A percentile compares a stretch with the other conserved stretches of the same genome.
phyloP scores from a whole-genome alignment of 2,888 invertebrate species.

The Harmothoe impar region DNA sequence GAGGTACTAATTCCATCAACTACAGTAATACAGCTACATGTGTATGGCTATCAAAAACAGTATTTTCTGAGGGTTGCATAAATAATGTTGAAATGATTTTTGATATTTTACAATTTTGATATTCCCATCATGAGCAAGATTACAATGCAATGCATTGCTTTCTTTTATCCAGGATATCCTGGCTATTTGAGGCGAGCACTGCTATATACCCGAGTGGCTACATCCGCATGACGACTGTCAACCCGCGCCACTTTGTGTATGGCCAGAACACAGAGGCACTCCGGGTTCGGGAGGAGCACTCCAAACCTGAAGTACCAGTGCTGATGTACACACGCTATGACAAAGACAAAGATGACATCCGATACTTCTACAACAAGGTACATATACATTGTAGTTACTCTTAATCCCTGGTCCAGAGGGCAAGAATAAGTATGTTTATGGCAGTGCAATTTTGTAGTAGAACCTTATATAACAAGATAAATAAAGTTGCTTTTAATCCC shows the following conservation, averaged over 20 bases:
- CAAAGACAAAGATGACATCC: background rate
- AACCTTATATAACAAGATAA: too few relatives aligned
- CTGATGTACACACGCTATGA: constrained; percentile 16
- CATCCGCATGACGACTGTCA: background rate
- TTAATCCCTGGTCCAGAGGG: background rate
- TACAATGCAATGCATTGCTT: too few relatives aligned
- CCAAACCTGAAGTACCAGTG: background rate
- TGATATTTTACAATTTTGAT: too few relatives aligned
- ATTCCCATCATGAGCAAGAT: too few relatives aligned
- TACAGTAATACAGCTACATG: too few relatives aligned
- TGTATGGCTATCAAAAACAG: too few relatives aligned
- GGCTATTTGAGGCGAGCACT: constrained; percentile 48
- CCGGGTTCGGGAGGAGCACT: background rate
- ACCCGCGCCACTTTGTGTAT: background rate
- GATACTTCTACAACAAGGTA: constrained; percentile 6
- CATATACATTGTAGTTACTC: background rate
- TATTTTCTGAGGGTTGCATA: too few relatives aligned
- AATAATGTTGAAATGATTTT: too few relatives aligned
- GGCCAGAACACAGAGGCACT: constrained; percentile 22
- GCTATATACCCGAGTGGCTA: constrained; percentile 31
- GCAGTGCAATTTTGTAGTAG: too few relatives aligned
- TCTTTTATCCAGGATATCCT: background rate
- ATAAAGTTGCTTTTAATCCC: too few relatives aligned
- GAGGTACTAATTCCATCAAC: too few relatives aligned
- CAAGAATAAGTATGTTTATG: too few relatives aligned